Conservation (phyloP, 2,113 vertebrate genomes). For the Eira barbara region DNA sequence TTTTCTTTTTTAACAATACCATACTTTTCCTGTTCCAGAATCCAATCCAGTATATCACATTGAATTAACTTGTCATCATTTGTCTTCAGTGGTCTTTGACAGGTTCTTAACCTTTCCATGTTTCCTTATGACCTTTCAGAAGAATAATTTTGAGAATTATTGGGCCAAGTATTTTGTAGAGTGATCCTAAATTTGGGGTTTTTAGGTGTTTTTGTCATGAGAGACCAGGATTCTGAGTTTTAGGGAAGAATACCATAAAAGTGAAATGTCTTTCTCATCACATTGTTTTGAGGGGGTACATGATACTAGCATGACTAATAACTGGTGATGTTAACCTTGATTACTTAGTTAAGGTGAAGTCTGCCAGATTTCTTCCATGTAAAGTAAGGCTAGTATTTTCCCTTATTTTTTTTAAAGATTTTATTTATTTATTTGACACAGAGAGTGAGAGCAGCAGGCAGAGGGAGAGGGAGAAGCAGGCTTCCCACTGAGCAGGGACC, state of each 20-base stretch:
- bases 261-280: background rate
- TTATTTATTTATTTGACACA: too few relatives aligned
- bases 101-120: background rate
- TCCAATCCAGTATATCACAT: background rate
- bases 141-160: background rate
- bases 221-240: background rate
- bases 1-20: background rate
- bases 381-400: background rate
- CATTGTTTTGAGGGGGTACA: background rate
- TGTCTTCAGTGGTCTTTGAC: background rate
- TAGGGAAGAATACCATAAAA: background rate
- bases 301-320: background rate
- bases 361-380: background rate
- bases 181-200: background rate
- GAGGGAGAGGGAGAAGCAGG: background rate
- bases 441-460: background rate
- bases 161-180: background rate
- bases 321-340: background rate
- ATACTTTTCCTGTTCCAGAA: background rate
- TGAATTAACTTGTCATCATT: background rate
- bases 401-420: background rate
- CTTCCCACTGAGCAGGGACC: background rate
- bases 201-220: background rate
- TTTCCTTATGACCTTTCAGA: background rate
- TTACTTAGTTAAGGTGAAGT: background rate